phyloP scores from a whole-genome alignment of 2,888 invertebrate genomes.

The Cephus runcator region DNA sequence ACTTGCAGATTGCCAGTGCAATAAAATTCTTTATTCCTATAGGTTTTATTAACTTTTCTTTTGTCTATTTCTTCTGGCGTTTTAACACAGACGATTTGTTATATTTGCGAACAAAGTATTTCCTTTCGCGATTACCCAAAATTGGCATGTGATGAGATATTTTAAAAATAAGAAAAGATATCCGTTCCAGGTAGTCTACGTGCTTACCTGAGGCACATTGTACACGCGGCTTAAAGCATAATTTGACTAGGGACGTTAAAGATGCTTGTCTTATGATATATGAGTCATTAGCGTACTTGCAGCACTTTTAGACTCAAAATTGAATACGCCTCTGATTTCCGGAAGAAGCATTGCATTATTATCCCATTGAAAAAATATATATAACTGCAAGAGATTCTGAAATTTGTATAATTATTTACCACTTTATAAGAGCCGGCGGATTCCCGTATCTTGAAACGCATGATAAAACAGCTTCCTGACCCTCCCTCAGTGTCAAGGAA shows the following conservation, averaged over 20 bases:
- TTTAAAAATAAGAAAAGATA: too few relatives aligned
- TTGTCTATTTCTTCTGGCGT: not conserved
- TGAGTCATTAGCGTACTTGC: too few relatives aligned
- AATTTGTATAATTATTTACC: slow-evolving; percentile 68
- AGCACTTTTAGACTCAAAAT: too few relatives aligned
- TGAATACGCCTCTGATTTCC: too few relatives aligned
- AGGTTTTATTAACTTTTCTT: not conserved
- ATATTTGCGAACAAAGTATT: not conserved
- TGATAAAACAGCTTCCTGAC: slow-evolving; percentile 73
- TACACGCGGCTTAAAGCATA: too few relatives aligned
- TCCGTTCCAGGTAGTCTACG: too few relatives aligned
- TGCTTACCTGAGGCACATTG: too few relatives aligned
- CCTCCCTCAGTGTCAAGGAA: slow-evolving; percentile 55
- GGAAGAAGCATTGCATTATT: too few relatives aligned
- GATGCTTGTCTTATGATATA: too few relatives aligned
- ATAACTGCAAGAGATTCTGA: not conserved
- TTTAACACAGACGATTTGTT: not conserved
- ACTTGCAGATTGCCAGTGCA: not conserved
- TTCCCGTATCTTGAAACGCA: slow-evolving; percentile 92
- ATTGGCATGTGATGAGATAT: too few relatives aligned
- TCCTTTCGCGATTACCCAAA: not conserved
- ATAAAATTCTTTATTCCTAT: not conserved
- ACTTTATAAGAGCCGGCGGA: slow-evolving; percentile 88
- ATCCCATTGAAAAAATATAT: too few relatives aligned
- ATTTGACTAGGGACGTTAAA: too few relatives aligned